Percentiles rank a stretch among this genome's conserved stretches.
Conservation (phyloP, 2,888 invertebrate genomes). For the Diloba caeruleocephala region DNA sequence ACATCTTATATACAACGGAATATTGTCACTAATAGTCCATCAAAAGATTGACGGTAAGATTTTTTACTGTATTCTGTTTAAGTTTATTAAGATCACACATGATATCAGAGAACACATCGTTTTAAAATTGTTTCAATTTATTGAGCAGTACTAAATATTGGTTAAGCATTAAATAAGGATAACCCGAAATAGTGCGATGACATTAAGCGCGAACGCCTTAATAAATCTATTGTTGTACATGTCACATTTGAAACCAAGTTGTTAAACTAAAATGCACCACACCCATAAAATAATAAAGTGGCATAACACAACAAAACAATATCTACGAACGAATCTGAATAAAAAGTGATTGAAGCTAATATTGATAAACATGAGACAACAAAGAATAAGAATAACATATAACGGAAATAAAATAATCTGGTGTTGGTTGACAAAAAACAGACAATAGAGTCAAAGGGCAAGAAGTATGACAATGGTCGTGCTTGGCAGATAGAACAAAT, state of each 20-base stretch:
- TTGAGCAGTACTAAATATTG: background rate
- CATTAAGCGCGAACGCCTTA: slow-evolving; percentile 6
- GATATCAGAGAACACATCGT: no score
- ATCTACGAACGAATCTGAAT: slow-evolving; percentile 14
- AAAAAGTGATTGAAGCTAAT: slow-evolving; percentile 59
- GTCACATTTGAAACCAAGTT: slow-evolving; percentile 33
- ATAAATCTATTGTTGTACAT: slow-evolving; percentile 35
- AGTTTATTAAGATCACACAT: background rate
- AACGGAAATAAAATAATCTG: slow-evolving; percentile 88
- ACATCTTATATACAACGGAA: slow-evolving; percentile 64
- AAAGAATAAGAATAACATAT: slow-evolving; percentile 72
- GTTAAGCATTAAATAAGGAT: background rate
- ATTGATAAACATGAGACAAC: slow-evolving; percentile 74
- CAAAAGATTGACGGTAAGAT: slow-evolving; percentile 11
- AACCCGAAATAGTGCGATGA: slow-evolving; percentile 5
- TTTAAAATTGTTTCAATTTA: background rate
- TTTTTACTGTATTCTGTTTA: background rate
- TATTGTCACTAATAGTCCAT: slow-evolving; percentile 65
- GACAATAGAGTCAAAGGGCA: slow-evolving; percentile 88
- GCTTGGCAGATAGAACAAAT: slow-evolving; percentile 82
- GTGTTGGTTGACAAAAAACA: slow-evolving; percentile 82
- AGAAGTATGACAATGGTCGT: slow-evolving; percentile 78
- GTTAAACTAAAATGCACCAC: slow-evolving; percentile 30
- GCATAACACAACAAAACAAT: slow-evolving; percentile 28
- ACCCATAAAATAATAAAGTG: slow-evolving; percentile 38